Evolutionary conservation across 2,888 invertebrate genomes (phyloP).

Genomic region (Cataglyphis cursor): DNA sequence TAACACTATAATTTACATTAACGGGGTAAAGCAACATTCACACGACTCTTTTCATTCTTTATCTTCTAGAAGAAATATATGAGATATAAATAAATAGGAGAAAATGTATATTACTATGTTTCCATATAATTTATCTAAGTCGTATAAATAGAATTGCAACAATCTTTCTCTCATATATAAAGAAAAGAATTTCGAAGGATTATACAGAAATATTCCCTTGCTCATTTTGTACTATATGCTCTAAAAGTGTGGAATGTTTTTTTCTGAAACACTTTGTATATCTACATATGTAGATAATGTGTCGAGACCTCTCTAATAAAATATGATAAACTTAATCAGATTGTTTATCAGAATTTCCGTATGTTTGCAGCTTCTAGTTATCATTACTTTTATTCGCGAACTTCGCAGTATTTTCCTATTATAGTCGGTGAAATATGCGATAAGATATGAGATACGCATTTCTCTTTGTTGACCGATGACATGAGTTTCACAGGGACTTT

Average conservation of each 20-base stretch:
- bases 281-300: neutral
- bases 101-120: neutral
- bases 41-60: conserved; percentile 8
- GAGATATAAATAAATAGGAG: neutral
- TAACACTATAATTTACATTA: neutral
- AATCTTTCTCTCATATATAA: neutral
- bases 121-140: neutral
- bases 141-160: conserved; percentile 6
- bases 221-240: neutral
- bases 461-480: conserved; percentile 40
- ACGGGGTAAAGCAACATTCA: neutral
- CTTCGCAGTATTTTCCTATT: conserved; percentile 14
- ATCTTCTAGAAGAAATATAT: neutral
- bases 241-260: neutral
- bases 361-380: neutral
- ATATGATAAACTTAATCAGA: conserved; percentile 17
- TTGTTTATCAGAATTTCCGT: conserved; percentile 11
- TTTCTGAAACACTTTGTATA: neutral
- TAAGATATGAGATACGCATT: conserved; percentile 33
- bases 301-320: conserved; percentile 1
- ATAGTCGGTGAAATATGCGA: conserved; percentile 18
- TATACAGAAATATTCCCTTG: neutral
- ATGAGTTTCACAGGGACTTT: neutral
- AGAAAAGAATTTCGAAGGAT: neutral
- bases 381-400: conserved; percentile 26